Base-by-base conservation (phyloP, 2,113 vertebrate genomes). In the Eubucco bourcierii region DNA sequence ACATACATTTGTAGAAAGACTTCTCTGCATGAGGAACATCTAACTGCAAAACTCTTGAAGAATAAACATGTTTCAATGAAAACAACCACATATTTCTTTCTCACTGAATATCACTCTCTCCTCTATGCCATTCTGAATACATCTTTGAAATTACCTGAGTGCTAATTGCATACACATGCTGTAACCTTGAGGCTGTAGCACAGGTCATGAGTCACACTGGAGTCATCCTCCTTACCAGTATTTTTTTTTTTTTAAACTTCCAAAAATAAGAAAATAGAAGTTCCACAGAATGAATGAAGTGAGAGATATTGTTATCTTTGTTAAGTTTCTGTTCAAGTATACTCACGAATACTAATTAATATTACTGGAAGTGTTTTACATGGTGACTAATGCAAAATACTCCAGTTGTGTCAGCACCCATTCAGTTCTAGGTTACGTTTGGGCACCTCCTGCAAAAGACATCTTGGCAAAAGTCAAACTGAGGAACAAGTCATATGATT, bases 391-490 rank as follows among this genome's bases (percentile, higher is more conserved):
- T 29, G 17, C 28, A 89, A 93, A 94, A 80, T 76, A 60, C 80
- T 95, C 91, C 79, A 82, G 68, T 82, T 94, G 50, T 68, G 66
- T 94, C 85, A 96, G 82, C 82, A 94, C 68, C 50, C 50, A 75
- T 81, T 64, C 66, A 72, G 23, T 59, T 72, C 70, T 65, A 86
- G 76, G 74, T 65, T 75, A 84, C 18, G 28, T 84, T 83, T 79
- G 88, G 80, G 73, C 73, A 86, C 94, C 94, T 90, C 76, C 91
- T 58, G 80, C n/a, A 76, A 94, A 94, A 94, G 47, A 28, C 33
- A 80, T 80, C 24, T 82, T 71, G 75, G 89, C 72, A 91, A 94
- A 96, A 95, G 72, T 80, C 82, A 59, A 91, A 78, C 55, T 11
- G 39, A 80, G 79, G 73, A 72, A 82, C 0, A 33, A 75, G 27